phyloP scores from a whole-genome alignment of 2,113 vertebrate genomes.

The Orcinus orca region DNA sequence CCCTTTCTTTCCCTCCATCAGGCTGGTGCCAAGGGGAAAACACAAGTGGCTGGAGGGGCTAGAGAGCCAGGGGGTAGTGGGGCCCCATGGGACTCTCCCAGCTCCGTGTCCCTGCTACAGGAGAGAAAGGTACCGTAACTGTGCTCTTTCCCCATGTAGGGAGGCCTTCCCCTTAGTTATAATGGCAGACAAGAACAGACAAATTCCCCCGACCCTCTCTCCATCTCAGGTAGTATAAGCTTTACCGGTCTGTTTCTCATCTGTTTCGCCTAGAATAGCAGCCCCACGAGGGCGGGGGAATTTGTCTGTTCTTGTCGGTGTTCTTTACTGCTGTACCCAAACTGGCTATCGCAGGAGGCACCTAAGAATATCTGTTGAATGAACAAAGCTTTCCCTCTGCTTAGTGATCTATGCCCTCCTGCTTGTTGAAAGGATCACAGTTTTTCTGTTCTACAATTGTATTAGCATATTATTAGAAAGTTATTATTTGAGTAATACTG shows the following conservation, averaged over 20 bases:
- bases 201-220: no score
- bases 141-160: background rate
- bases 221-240: fast-evolving
- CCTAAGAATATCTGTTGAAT: background rate
- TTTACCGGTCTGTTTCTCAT: fast-evolving
- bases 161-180: background rate
- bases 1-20: background rate
- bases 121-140: fast-evolving
- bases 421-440: background rate
- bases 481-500: background rate
- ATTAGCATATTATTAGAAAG: background rate
- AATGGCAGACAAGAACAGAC: no score
- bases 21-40: background rate
- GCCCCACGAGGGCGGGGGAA: fast-evolving
- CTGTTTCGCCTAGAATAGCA: fast-evolving
- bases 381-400: background rate
- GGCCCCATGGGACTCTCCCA: background rate
- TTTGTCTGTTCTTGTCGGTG: fast-evolving
- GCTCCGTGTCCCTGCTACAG: background rate
- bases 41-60: background rate
- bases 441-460: background rate
- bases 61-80: fast-evolving
- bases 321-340: background rate
- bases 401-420: background rate
- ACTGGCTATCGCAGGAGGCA: fast-evolving